phyloP scores from a whole-genome alignment of 2,113 vertebrate genomes.

The Etheostoma spectabile region DNA sequence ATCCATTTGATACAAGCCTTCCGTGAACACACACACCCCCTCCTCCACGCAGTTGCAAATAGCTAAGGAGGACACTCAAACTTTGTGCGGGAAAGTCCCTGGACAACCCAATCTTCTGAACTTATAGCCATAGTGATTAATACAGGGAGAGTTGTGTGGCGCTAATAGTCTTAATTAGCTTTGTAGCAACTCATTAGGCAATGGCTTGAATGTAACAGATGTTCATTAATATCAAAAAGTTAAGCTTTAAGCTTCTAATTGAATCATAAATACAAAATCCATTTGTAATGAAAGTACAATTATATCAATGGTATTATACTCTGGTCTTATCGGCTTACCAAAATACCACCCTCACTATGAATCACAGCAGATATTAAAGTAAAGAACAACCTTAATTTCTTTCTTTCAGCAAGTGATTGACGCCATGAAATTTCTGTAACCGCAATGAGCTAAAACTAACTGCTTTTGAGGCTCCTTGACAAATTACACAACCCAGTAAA shows the following conservation, averaged over 20 bases:
- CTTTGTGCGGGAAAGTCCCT: no score
- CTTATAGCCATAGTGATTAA: no score
- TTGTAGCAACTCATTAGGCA: no score
- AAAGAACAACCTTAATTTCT: constrained; percentile 23
- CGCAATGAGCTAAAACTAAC: constrained; percentile 20
- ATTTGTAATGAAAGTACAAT: background rate
- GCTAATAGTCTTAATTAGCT: no score
- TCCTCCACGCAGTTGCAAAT: no score
- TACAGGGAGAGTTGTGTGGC: no score
- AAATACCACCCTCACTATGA: constrained; percentile 20
- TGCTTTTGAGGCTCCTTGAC: constrained; percentile 26
- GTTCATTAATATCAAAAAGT: no score
- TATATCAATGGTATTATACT: constrained; percentile 4
- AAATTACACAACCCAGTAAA: constrained; percentile 37
- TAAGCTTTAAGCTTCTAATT: background rate
- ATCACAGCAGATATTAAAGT: constrained; percentile 7
- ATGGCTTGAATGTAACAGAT: no score
- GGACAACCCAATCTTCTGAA: no score
- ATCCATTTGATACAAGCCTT: no score
- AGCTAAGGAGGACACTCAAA: no score
- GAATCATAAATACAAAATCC: background rate
- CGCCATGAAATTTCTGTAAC: constrained; percentile 24
- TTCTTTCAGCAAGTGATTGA: background rate
- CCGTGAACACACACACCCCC: no score
- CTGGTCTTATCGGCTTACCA: background rate